These are phyloP conservation scores for Rallus crepitans DNA, from an alignment of 2,797 vertebrate genomes.

Conservation along the genomic window DNA sequence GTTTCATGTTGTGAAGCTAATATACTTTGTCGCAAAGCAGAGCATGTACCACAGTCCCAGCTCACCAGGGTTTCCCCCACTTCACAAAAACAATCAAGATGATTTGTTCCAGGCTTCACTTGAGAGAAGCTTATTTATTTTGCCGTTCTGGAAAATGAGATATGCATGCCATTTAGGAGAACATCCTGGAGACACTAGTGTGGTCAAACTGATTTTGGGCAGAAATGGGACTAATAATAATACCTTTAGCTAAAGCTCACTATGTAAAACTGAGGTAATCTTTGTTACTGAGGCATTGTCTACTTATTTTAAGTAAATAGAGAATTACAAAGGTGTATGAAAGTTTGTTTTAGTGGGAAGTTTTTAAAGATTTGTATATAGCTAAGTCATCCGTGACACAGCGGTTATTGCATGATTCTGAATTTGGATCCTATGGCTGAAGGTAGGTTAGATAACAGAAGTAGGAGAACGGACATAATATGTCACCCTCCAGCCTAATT, in stretches of 20 bases:
- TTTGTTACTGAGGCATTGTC: background rate
- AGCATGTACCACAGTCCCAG: background rate
- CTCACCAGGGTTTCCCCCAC: background rate
- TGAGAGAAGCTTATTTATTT: constrained; percentile 50
- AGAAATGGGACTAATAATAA: background rate
- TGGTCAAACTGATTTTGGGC: background rate
- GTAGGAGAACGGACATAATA: rapidly evolving
- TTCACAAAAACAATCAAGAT: constrained; percentile 50
- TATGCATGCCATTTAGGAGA: constrained; percentile 13
- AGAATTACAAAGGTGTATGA: background rate
- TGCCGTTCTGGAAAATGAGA: constrained; percentile 9
- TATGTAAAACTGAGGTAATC: rapidly evolving
- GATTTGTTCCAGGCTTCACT: constrained; percentile 24
- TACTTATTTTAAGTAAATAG: background rate
- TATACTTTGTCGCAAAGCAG: constrained; percentile 3
- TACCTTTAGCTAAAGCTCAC: background rate
- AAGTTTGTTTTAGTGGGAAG: background rate
- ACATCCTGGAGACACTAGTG: background rate
- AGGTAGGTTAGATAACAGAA: background rate
- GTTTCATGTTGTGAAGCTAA: constrained; percentile 25
- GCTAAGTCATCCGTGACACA: background rate
- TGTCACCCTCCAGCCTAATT: background rate
- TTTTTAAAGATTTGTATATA: background rate
- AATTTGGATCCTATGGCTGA: background rate
- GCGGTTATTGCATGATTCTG: background rate